phyloP scores from a whole-genome alignment of 1,140 invertebrate species.

The Euura lappo region DNA sequence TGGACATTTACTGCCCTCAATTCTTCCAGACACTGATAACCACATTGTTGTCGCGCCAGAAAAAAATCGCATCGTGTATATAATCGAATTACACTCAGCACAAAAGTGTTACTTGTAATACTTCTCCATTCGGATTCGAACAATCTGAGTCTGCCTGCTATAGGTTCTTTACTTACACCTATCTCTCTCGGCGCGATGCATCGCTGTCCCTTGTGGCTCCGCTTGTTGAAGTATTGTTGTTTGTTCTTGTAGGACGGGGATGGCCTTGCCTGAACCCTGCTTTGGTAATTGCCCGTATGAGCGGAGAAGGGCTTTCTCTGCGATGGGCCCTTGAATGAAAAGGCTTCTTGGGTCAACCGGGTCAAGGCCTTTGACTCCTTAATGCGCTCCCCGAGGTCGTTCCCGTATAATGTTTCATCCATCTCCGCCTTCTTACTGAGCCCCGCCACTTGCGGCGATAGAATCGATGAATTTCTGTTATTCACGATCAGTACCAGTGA shows the following conservation, averaged over 20 bases:
- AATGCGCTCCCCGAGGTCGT: slow-evolving; percentile 12
- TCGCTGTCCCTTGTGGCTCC: slow-evolving; percentile 13
- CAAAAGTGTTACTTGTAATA: slow-evolving; percentile 11
- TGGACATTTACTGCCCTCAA: no score
- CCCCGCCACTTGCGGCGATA: slow-evolving; percentile 11
- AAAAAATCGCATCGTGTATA: no score
- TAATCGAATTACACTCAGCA: background rate
- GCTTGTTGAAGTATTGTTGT: slow-evolving; percentile 15
- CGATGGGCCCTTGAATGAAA: slow-evolving; percentile 17
- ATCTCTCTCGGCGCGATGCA: slow-evolving; percentile 11
- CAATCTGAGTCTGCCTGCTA: slow-evolving; percentile 13
- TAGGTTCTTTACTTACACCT: slow-evolving; percentile 12
- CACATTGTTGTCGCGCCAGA: no score
- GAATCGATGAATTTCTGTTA: no score
- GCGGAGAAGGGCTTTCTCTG: slow-evolving; percentile 10
- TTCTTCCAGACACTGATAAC: no score
- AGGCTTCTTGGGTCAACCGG: slow-evolving; percentile 10
- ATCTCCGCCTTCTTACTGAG: slow-evolving; percentile 15
- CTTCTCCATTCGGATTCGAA: slow-evolving; percentile 14
- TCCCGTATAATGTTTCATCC: slow-evolving; percentile 8
- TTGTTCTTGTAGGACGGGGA: slow-evolving; percentile 12
- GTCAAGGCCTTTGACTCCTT: slow-evolving; percentile 15
- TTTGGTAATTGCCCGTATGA: slow-evolving; percentile 10
- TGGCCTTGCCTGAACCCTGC: slow-evolving; percentile 9
- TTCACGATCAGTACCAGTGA: no score